phyloP scores from a whole-genome alignment of 2,797 vertebrate genomes.

The Sparus aurata region DNA sequence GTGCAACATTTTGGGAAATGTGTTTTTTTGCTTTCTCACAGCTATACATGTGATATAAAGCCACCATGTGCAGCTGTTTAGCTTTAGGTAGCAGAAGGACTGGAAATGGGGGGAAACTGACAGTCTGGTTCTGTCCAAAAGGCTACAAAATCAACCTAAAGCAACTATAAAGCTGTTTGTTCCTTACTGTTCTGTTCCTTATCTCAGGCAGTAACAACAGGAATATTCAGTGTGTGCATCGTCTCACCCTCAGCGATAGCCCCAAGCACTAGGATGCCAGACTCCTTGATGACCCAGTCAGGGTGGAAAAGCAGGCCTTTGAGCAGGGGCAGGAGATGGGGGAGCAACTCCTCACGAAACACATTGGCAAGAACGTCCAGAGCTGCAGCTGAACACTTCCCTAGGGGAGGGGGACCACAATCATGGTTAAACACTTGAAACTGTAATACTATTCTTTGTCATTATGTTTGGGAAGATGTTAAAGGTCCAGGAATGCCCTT shows the following conservation, averaged over 20 bases:
- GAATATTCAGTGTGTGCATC: too few relatives aligned
- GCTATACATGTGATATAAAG: not conserved
- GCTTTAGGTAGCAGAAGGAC: not conserved
- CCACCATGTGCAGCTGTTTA: not conserved
- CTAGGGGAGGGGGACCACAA: constrained; percentile 62
- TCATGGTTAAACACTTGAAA: not conserved
- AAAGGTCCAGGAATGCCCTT: not conserved
- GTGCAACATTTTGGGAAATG: not conserved
- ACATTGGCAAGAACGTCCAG: constrained; percentile 93
- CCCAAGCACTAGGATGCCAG: constrained; percentile 93
- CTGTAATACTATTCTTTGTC: not conserved
- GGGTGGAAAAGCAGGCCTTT: constrained; percentile 95
- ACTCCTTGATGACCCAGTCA: constrained; percentile 97
- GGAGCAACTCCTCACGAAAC: constrained; percentile 92
- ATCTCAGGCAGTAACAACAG: not conserved
- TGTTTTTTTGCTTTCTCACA: not conserved
- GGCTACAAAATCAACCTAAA: not conserved
- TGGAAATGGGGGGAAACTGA: not conserved
- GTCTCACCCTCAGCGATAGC: constrained; percentile 92
- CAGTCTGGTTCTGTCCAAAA: not conserved
- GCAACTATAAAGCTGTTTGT: not conserved
- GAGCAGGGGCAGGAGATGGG: constrained; percentile 92
- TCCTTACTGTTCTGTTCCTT: not conserved
- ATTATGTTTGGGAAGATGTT: not conserved
- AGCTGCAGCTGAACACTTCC: constrained; percentile 92